These are phyloP conservation scores for Etheostoma spectabile DNA, from an alignment of 2,113 vertebrate species.

Conservation along the genomic window DNA sequence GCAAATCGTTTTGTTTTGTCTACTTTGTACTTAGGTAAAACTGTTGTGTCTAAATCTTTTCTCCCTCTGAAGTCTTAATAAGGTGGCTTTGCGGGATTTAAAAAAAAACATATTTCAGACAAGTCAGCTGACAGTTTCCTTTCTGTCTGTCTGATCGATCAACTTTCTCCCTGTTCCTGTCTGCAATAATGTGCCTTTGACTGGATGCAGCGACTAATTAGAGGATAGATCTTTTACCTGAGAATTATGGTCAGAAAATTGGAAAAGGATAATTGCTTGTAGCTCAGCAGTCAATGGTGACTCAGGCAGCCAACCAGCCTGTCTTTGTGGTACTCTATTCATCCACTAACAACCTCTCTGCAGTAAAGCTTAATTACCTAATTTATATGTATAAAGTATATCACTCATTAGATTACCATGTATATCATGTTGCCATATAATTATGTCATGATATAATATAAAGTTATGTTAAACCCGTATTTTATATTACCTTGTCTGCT, in stretches of 20 bases:
- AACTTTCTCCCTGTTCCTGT: conserved; percentile 50
- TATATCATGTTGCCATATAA: conserved; percentile 65
- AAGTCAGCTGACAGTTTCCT: conserved; percentile 47
- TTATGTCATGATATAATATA: conserved; percentile 57
- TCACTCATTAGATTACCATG: conserved; percentile 66
- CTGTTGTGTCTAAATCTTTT: conserved; percentile 17
- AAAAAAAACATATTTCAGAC: conserved; percentile 45
- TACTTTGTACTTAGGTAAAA: conserved; percentile 26
- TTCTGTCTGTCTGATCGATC: conserved; percentile 55
- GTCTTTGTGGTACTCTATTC: conserved; percentile 52
- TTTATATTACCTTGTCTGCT: conserved; percentile 33
- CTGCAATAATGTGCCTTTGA: conserved; percentile 61
- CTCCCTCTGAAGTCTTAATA: conserved; percentile 45
- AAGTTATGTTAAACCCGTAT: conserved; percentile 32
- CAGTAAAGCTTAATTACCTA: conserved; percentile 62
- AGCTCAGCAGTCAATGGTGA: conserved; percentile 61
- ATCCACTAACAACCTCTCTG: conserved; percentile 47
- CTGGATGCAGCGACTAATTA: conserved; percentile 60
- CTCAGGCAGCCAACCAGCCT: conserved; percentile 46
- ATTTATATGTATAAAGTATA: conserved; percentile 73
- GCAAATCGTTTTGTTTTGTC: conserved; percentile 55
- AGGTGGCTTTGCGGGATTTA: conserved; percentile 41
- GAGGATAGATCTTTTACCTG: conserved; percentile 69
- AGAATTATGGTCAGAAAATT: conserved; percentile 74
- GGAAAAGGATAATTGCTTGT: conserved; percentile 70